Evolutionary conservation across 2,888 invertebrate genomes (phyloP).

Genomic region (Morpho achilles): DNA sequence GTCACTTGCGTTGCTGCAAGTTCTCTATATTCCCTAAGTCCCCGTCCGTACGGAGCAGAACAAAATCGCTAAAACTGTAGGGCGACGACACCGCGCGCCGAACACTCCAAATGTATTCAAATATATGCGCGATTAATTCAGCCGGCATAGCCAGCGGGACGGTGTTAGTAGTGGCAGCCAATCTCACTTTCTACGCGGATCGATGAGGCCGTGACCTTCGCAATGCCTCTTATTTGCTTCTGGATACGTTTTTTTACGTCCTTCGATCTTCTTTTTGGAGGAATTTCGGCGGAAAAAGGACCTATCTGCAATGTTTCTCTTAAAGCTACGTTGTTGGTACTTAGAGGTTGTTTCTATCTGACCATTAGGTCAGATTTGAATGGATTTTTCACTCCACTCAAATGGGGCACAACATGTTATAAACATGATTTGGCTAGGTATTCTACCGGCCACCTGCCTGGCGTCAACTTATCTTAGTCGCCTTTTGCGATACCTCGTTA

Average conservation of each 20-base stretch:
- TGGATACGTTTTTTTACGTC: conserved; percentile 55
- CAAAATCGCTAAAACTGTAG: conserved; percentile 75
- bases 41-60: conserved; percentile 33
- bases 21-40: conserved; percentile 2
- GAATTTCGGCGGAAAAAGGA: neutral
- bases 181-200: conserved; percentile 79
- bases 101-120: conserved; percentile 73
- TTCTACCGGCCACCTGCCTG: no score
- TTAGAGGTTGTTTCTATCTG: no score
- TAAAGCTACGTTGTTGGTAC: no score
- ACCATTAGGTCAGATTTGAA: no score
- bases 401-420: no score
- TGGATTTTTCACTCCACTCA: no score
- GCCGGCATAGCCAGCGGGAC: conserved; percentile 78
- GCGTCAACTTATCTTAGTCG: no score
- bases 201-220: conserved; percentile 78
- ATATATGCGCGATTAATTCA: conserved; percentile 81
- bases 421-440: no score
- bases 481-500: no score
- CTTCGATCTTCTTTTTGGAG: conserved; percentile 2
- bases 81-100: conserved; percentile 70
- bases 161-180: conserved; percentile 78
- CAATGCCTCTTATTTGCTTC: conserved; percentile 70
- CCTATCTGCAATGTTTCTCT: no score
- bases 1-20: neutral